Evolutionary conservation across 2,888 invertebrate genomes (phyloP).

Genomic region (Phyllotreta cruciferae): DNA sequence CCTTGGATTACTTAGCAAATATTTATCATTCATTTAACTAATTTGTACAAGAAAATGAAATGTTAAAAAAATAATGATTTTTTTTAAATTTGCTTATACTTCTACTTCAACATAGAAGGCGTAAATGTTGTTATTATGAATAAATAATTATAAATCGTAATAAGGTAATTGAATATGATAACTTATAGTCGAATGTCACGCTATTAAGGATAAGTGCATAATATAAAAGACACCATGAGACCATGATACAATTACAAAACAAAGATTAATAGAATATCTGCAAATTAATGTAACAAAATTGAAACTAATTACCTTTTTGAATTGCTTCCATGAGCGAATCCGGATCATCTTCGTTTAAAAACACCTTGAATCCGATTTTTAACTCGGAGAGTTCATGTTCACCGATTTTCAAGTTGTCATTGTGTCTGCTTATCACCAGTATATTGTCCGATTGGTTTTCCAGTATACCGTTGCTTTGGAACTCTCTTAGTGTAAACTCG

Average conservation of each 20-base stretch:
- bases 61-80: no score
- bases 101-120: no score
- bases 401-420: conserved; percentile 71
- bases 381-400: conserved; percentile 77
- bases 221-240: no score
- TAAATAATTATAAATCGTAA: no score
- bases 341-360: conserved; percentile 75
- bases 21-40: no score
- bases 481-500: conserved; percentile 65
- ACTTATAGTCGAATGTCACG: no score
- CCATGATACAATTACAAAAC: background rate
- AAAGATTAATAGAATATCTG: background rate
- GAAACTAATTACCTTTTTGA: conserved; percentile 66
- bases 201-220: no score
- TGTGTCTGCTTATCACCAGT: conserved; percentile 65
- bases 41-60: no score
- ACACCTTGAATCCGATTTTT: conserved; percentile 87
- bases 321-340: conserved; percentile 74
- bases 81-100: no score
- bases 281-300: background rate
- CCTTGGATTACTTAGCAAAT: no score
- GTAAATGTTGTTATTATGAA: no score
- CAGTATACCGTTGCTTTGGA: conserved; percentile 49
- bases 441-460: conserved; percentile 56
- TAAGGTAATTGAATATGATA: no score